Evolutionary conservation across 2,797 vertebrate genomes (phyloP), one percentile per base, ranked within the genome.

Genomic region (Coregonus suidteri): DNA sequence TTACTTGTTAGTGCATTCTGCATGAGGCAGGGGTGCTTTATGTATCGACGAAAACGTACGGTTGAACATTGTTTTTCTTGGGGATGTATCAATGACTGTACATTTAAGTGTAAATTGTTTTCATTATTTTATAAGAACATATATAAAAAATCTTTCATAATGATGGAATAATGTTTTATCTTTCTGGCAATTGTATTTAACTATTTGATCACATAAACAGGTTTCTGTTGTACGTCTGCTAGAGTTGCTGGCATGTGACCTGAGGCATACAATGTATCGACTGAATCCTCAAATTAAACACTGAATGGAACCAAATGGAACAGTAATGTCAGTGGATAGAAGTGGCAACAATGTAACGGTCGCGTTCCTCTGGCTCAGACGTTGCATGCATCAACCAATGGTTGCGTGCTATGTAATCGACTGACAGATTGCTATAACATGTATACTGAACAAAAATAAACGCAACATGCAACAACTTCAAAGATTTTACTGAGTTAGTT

Each of bases 61-160:
- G 77, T 85, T 86, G 83, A 88, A 80, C 52, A 54, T 85, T 87
- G 71, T 70, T 78, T 86, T 91, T 90, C 73, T 91, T 91, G 88
- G 90, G 92, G 93, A 91, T 93, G 82, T 85, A 86, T 88, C 81
- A 78, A 91, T 94, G 94, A 93, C 88, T 95, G 95, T 95, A 95
- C 87, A 94, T 95, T 94, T 90, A 90, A 89, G 85, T 95, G 94
- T 96, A 96, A 96, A 95, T 95, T 95, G 93, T 94, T 94, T 95
- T 92, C 92, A 91, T 92, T 93, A 91, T 95, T 95, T 95, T 95
- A 94, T 95, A 93, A 93, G 92, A 88, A 93, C 91, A 90, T 91
- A 92, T 91, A 88, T 86, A 87, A 83, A 89, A 87, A 79, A 86
- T 85, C 87, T 89, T 84, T 83, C 83, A 64, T 30, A 73, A 71